phyloP scores from a whole-genome alignment of 2,888 invertebrate species.

The Dendrolimus houi region DNA sequence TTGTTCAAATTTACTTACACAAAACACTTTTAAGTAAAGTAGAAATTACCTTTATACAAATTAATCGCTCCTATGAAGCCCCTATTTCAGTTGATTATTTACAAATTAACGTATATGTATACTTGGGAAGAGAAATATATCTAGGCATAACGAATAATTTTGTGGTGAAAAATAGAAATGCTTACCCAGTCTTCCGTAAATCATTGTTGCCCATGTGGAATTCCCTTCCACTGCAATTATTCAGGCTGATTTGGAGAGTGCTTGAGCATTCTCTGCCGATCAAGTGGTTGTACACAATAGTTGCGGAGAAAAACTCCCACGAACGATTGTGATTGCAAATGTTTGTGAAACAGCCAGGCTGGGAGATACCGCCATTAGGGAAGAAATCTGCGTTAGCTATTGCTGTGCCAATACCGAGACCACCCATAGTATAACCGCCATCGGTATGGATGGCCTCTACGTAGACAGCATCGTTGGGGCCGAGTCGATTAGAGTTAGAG shows the following conservation, averaged over 20 bases:
- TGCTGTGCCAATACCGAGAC: slow-evolving; percentile 52
- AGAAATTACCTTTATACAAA: neutral
- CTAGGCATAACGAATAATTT: neutral
- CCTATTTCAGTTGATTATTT: too few relatives aligned
- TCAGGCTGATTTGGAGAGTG: slow-evolving; percentile 24
- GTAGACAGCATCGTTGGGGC: slow-evolving; percentile 40
- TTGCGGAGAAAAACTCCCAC: slow-evolving; percentile 38
- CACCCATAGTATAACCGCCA: slow-evolving; percentile 47
- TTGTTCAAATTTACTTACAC: too few relatives aligned
- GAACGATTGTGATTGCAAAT: slow-evolving; percentile 44
- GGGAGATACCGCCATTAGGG: slow-evolving; percentile 67
- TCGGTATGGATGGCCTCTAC: slow-evolving; percentile 56
- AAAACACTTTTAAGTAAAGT: neutral
- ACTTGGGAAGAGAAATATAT: neutral
- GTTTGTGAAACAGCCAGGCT: slow-evolving; percentile 36
- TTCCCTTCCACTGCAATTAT: slow-evolving; percentile 32
- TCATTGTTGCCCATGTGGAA: slow-evolving; percentile 38
- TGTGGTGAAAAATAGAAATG: neutral
- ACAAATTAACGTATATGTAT: neutral
- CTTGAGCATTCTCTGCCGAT: slow-evolving; percentile 28
- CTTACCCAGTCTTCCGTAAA: slow-evolving; percentile 39
- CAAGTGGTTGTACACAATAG: slow-evolving; percentile 35
- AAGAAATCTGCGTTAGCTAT: slow-evolving; percentile 75
- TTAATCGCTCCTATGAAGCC: too few relatives aligned
- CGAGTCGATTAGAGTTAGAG: slow-evolving; percentile 22